Evolutionary conservation across 2,113 vertebrate genomes (phyloP), one percentile per base, ranked within the genome.

Genomic region (Misgurnus anguillicaudatus): DNA sequence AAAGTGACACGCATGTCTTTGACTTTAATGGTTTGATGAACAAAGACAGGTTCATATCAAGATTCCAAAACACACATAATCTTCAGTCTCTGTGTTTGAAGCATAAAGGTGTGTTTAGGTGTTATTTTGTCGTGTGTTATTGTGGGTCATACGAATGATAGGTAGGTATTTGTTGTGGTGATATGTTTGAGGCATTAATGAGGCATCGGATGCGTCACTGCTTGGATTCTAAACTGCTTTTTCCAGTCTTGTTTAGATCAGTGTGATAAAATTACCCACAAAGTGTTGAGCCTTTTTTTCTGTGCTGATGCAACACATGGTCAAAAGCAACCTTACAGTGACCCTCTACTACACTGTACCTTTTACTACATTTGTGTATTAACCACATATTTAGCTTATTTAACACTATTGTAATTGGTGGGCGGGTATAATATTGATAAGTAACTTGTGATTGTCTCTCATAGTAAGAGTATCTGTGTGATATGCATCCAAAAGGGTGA

Each of bases 211-310:
- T 61, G 72, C 73, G 81, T 84, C 82, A 82, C 62, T 5, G 42
- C 14, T 48, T 17, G 31, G 62, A 45, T 9, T 68, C 61, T 78
- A 82, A 78, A 75, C 81, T 70, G 48, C 71, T 82, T 42, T 86
- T 84, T 85, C 84, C 79, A 84, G 63, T 70, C 66, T 78, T 60
- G 63, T 53, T 77, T 57, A 38, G 64, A 62, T 48, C 68, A 57
- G 14, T 48, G 53, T 51, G 77, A 83, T 79, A 67, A 87, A 87
- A 87, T 85, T 85, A 77, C 74, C 62, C 53, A 48, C 19, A 17
- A 17, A 79, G 19, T 17, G 24, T n/a, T 72, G 21, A 58, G 39
- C 31, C 45, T 42, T 53, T 31, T 69, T 53, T 74, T 39, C 75
- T 65, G 51, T n/a, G 57, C 65, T 51, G 21, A 64, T 61, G 31